These are phyloP conservation scores for Dromaius novaehollandiae DNA, from an alignment of 2,113 vertebrate genomes.

Conservation along the genomic window DNA sequence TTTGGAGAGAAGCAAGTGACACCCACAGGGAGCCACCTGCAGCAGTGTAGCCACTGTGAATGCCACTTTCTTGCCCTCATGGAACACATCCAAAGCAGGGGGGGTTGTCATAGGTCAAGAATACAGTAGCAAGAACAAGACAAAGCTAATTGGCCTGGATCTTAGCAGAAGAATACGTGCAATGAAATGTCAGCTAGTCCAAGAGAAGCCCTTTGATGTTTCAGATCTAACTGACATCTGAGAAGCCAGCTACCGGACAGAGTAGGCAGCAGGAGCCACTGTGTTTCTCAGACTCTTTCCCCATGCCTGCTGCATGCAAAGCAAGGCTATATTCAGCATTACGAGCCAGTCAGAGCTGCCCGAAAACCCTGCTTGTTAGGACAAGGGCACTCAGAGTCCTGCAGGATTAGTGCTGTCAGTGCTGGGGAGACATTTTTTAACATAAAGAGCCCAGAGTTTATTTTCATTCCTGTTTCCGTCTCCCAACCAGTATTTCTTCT, in stretches of 20 bases:
- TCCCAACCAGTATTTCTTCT: neutral
- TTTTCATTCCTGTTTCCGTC: neutral
- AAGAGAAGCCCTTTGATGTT: slow-evolving; percentile 24
- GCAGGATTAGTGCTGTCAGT: neutral
- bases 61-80: neutral
- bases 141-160: slow-evolving; percentile 13
- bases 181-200: neutral
- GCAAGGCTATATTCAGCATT: neutral
- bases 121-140: neutral
- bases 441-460: neutral
- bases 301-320: neutral
- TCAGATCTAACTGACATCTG: neutral
- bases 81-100: neutral
- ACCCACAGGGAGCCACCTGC: neutral
- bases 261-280: neutral
- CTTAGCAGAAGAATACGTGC: neutral
- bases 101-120: neutral
- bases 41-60: neutral
- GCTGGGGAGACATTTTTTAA: neutral
- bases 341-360: neutral
- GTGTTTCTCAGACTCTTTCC: neutral
- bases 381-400: neutral
- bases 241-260: neutral
- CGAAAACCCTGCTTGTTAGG: neutral
- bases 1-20: neutral